These are phyloP conservation scores for Maccullochella peelii DNA, from an alignment of 2,113 vertebrate species.

Conservation along the genomic window DNA sequence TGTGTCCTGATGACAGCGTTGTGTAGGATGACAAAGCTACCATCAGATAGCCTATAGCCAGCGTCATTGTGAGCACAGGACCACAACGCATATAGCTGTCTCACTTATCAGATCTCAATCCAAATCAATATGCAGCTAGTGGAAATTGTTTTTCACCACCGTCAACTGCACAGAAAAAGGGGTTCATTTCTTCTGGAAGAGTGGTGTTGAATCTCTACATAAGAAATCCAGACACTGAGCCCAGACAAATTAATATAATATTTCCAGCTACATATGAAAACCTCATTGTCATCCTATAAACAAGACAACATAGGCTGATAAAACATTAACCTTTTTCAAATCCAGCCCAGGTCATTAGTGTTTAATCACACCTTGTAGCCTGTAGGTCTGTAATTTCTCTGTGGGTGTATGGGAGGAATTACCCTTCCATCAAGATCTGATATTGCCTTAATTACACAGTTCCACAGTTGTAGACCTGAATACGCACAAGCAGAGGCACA, in stretches of 20 bases:
- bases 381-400: constrained; percentile 45
- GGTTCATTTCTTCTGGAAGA: constrained; percentile 20
- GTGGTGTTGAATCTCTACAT: constrained; percentile 21
- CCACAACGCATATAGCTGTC: constrained; percentile 27
- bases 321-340: constrained; percentile 15
- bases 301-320: neutral
- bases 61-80: constrained; percentile 45
- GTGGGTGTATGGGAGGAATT: constrained; percentile 64
- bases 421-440: constrained; percentile 62
- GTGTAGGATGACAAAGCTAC: constrained; percentile 55
- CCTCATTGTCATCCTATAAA: neutral
- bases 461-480: constrained; percentile 66
- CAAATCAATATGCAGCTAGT: constrained; percentile 54
- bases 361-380: constrained; percentile 43
- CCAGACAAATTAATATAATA: constrained; percentile 23
- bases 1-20: constrained; percentile 46
- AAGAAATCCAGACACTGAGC: constrained; percentile 47
- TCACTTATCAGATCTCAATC: constrained; percentile 43
- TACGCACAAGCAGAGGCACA: constrained; percentile 25
- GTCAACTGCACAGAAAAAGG: neutral
- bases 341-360: constrained; percentile 11
- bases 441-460: constrained; percentile 72
- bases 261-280: constrained; percentile 17
- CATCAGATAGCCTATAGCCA: constrained; percentile 36
- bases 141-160: constrained; percentile 43